phyloP scores from a whole-genome alignment of 2,888 invertebrate genomes.

The Macrosiphum euphorbiae region DNA sequence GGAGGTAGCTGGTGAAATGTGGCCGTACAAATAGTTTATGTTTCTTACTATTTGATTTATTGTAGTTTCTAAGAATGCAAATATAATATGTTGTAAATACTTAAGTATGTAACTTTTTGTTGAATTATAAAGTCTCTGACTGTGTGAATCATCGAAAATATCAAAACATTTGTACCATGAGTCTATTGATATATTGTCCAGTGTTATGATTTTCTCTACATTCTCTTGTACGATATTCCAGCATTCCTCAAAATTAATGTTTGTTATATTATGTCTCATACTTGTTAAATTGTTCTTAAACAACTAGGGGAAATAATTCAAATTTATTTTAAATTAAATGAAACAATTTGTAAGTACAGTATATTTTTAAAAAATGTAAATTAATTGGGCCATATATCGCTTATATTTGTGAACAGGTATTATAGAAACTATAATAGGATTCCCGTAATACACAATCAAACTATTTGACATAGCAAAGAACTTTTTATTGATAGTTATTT shows the following conservation, averaged over 20 bases:
- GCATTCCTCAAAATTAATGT: conserved; percentile 89
- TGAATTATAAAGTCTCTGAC: conserved; percentile 89
- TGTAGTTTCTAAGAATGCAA: conserved; percentile 78
- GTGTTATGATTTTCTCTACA: conserved; percentile 89
- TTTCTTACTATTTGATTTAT: conserved; percentile 93
- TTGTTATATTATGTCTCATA: conserved; percentile 89
- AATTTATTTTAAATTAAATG: too few relatives aligned
- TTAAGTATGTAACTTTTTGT: conserved; percentile 78
- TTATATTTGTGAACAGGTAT: too few relatives aligned
- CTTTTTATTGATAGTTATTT: too few relatives aligned
- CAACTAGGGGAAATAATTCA: neutral
- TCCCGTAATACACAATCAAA: too few relatives aligned
- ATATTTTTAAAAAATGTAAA: neutral
- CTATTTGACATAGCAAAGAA: too few relatives aligned
- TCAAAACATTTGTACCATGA: conserved; percentile 96
- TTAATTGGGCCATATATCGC: too few relatives aligned
- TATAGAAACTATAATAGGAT: too few relatives aligned
- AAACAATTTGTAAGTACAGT: too few relatives aligned
- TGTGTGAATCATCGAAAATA: conserved; percentile 95
- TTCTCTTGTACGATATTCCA: conserved; percentile 91
- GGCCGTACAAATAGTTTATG: conserved; percentile 92
- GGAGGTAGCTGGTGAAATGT: conserved; percentile 75
- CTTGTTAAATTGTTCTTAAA: neutral
- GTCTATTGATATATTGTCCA: conserved; percentile 84
- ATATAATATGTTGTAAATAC: neutral